Evolutionary conservation across 1,140 invertebrate species (phyloP).

Genomic region (Argopecten irradians): DNA sequence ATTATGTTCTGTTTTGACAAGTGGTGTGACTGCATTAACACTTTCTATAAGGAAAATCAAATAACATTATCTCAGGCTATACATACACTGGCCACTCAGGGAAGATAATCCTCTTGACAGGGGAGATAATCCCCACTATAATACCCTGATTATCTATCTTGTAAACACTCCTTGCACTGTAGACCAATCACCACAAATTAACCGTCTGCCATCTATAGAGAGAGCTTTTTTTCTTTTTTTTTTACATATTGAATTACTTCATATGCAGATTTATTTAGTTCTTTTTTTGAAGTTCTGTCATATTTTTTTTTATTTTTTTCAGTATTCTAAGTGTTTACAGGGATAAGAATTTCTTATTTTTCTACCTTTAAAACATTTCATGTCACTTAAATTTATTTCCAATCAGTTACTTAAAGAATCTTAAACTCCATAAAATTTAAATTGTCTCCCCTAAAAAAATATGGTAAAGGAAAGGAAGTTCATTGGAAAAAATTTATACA

Average conservation of each 20-base stretch:
- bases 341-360: too few relatives aligned
- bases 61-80: not conserved
- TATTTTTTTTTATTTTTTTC: too few relatives aligned
- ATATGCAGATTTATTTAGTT: not conserved
- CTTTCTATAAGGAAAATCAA: not conserved
- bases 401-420: too few relatives aligned
- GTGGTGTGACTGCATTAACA: not conserved
- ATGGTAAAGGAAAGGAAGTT: too few relatives aligned
- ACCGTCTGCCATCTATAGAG: not conserved
- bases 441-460: too few relatives aligned
- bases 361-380: too few relatives aligned
- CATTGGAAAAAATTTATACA: too few relatives aligned
- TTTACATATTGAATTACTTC: not conserved
- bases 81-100: not conserved
- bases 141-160: not conserved
- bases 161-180: not conserved
- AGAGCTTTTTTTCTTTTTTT: not conserved
- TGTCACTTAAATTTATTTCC: too few relatives aligned
- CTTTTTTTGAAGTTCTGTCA: not conserved
- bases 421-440: too few relatives aligned
- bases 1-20: not conserved
- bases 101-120: conserved; percentile 11
- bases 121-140: not conserved
- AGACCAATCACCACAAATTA: not conserved
- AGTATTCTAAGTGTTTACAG: too few relatives aligned